A percentile compares a stretch with the other conserved stretches of the same genome.
These are phyloP conservation scores for Aepyceros melampus DNA, from an alignment of 2,113 vertebrate genomes.

Conservation along the genomic window DNA sequence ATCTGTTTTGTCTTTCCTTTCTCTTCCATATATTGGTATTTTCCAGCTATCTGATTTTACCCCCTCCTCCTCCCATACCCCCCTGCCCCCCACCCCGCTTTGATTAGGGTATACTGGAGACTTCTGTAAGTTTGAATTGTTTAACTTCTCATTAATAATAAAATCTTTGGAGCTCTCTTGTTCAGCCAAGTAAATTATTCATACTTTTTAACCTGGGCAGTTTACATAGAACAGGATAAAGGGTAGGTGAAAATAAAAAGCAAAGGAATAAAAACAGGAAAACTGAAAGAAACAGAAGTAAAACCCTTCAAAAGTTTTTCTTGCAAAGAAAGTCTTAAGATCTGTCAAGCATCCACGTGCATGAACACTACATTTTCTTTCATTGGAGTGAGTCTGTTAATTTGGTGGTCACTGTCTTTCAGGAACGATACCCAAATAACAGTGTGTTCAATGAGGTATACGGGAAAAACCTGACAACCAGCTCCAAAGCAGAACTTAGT, in stretches of 20 bases:
- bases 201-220: background rate
- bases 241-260: background rate
- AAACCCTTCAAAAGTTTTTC: background rate
- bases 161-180: background rate
- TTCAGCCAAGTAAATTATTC: background rate
- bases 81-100: background rate
- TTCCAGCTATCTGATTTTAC: background rate
- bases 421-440: slow-evolving; percentile 94
- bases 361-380: background rate
- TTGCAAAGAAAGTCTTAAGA: background rate
- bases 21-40: background rate
- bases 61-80: background rate
- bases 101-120: background rate
- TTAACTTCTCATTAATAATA: slow-evolving; percentile 1
- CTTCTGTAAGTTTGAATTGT: background rate
- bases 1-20: background rate
- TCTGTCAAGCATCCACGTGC: background rate
- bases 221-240: slow-evolving; percentile 17
- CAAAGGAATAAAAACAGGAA: background rate
- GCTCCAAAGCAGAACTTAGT: slow-evolving; percentile 88
- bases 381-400: background rate
- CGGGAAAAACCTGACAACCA: slow-evolving; percentile 89
- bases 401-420: background rate
- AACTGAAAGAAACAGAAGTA: background rate
- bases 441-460: slow-evolving; percentile 98